Evolutionary conservation across 1,140 invertebrate genomes (phyloP).

Genomic region (Diprion similis): DNA sequence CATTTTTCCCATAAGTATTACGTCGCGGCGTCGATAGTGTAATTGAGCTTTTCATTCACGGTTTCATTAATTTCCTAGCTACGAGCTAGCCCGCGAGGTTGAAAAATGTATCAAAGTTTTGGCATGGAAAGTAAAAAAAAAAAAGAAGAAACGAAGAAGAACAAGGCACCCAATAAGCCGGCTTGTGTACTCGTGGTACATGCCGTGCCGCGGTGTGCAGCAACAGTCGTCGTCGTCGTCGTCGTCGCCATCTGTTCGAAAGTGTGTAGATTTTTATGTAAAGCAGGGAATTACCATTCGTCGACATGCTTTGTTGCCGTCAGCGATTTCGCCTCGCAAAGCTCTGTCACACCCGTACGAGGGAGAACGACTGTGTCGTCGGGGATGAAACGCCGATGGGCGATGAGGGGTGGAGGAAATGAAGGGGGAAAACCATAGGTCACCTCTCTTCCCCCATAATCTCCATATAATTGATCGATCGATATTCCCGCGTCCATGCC

Average conservation of each 20-base stretch:
- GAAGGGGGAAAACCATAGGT: too few species aligned
- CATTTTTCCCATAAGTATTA: too few species aligned
- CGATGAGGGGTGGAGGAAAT: background rate
- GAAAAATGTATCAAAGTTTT: too few species aligned
- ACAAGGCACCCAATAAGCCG: too few species aligned
- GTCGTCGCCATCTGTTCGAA: conserved; percentile 12
- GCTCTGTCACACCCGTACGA: background rate
- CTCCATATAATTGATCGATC: conserved; percentile 5
- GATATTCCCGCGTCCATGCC: too few species aligned
- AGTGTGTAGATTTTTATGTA: conserved; percentile 37
- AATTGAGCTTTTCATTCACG: too few species aligned
- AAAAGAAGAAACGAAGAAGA: too few species aligned
- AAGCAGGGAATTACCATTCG: conserved; percentile 36
- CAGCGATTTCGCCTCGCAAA: conserved; percentile 35
- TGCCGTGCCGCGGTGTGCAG: background rate
- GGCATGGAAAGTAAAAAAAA: too few species aligned
- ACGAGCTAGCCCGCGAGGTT: too few species aligned
- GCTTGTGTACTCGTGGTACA: too few species aligned
- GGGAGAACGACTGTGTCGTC: background rate
- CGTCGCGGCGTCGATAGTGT: too few species aligned
- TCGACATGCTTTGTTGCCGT: conserved; percentile 37
- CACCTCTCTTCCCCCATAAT: background rate
- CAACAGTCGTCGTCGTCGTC: background rate
- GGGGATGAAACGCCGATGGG: background rate
- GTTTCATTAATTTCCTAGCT: too few species aligned